Base-by-base conservation (phyloP, 1,140 invertebrate genomes). In the Tetragnatha versicolor region DNA sequence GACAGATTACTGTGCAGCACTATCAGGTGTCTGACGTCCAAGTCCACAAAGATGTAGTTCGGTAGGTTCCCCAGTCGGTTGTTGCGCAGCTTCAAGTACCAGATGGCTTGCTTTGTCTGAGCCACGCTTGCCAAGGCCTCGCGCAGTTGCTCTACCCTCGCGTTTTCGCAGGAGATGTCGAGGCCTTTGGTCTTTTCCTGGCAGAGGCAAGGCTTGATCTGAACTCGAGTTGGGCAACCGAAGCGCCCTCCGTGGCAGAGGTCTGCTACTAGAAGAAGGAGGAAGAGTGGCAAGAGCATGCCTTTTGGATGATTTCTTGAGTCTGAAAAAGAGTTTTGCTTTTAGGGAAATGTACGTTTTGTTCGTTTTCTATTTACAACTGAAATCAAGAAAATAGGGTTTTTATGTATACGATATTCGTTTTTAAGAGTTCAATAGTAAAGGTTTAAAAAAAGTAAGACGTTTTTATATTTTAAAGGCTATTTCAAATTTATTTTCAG, bases 1-100 rank as follows among this genome's bases (percentile, higher is more conserved):
- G 68, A 72, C 3, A 82, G 78, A 42, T 82, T 81, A 35, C 83
- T 94, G 84, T 94, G 94, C 83, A 94, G 93, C 20, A 95, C 93
- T 31, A 93, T 94, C 9, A 96, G 88, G 83, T 95, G 93, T 80
- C 92, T 90, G 79, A 96, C 94, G 83, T 94, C 93, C 81, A 96
- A 87, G 6, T 93, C 93, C 22, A 94, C 87, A 84, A 96, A 94
- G 35, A 95, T 89, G 83, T 92, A 94, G 7, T 92, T 91, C 47
- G 93, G 93, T 51, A 96, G 87, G 85, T 93, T 94, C 2, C 91
- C 91, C 81, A 95, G 85, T 83, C 91, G 91, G 84, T 94, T 94
- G 85, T 94, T 93, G n/a, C 93, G 89, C 51, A 95, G 85, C 83
- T 94, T 94, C 65, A 96, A 86, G 85, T 95, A 95, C 85, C 93